Conservation (phyloP, 1,140 invertebrate species). For the Penaeus vannamei region DNA sequence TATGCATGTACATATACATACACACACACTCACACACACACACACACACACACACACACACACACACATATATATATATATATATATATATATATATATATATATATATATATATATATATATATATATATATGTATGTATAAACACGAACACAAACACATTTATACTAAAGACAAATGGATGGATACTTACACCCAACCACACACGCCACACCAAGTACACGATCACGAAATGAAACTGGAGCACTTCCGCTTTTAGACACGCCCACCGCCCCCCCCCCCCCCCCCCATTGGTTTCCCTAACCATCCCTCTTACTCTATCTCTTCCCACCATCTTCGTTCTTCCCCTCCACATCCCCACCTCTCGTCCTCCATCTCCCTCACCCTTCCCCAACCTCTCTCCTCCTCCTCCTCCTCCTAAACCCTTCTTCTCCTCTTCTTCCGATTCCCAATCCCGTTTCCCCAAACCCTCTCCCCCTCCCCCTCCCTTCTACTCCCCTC, state of each 20-base stretch:
- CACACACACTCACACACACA: too few relatives aligned
- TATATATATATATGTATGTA: too few relatives aligned
- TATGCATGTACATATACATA: too few relatives aligned
- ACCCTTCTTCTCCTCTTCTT: neutral
- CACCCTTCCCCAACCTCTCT: neutral
- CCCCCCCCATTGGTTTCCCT: neutral
- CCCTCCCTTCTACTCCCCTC: neutral
- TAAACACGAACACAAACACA: too few relatives aligned
- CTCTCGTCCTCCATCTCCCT: neutral
- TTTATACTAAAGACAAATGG: neutral
- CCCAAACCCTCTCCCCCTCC: neutral
- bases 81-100: too few relatives aligned
- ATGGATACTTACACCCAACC: slow-evolving; percentile 5
- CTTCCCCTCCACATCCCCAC: neutral
- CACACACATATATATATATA: too few relatives aligned
- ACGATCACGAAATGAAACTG: neutral
- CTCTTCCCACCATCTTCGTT: neutral
- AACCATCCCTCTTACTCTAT: too few relatives aligned
- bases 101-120: too few relatives aligned
- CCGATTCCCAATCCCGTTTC: neutral
- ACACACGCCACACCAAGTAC: slow-evolving; percentile 10
- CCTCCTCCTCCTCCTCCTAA: neutral
- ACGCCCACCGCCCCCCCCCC: neutral
- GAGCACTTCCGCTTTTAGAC: neutral
- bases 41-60: too few relatives aligned